phyloP scores from a whole-genome alignment of 64 coral and sea anemone genomes.

The Montipora cactus region DNA sequence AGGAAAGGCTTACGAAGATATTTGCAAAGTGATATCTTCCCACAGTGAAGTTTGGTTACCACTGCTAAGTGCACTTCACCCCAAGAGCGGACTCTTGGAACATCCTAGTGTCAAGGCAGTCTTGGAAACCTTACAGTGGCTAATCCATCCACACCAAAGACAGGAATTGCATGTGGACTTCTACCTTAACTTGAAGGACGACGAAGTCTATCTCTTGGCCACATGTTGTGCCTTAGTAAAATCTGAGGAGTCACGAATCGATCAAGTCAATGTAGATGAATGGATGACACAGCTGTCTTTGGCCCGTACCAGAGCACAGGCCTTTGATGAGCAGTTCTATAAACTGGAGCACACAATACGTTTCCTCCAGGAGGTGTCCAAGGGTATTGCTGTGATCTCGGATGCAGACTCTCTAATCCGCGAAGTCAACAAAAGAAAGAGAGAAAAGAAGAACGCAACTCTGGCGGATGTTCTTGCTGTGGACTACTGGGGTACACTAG shows the following conservation, averaged over 20 bases:
- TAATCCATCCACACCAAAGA: neutral
- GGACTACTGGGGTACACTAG: conserved; percentile 17
- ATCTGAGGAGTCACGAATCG: too few species aligned
- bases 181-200: neutral
- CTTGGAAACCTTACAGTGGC: neutral
- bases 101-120: neutral
- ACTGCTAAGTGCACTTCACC: neutral
- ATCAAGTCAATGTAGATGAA: neutral
- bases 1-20: neutral
- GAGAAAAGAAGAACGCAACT: neutral
- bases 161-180: neutral
- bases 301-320: neutral
- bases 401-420: neutral
- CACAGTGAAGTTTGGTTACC: conserved; percentile 3
- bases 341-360: conserved; percentile 14
- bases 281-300: neutral
- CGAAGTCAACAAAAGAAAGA: neutral
- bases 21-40: neutral
- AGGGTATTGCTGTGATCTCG: neutral
- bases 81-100: neutral
- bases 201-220: neutral
- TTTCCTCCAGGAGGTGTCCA: neutral
- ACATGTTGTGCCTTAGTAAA: neutral
- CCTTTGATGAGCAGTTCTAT: neutral
- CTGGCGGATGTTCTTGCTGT: neutral